Conservation (phyloP, 2,113 vertebrate genomes). For the Enhydra lutris region DNA sequence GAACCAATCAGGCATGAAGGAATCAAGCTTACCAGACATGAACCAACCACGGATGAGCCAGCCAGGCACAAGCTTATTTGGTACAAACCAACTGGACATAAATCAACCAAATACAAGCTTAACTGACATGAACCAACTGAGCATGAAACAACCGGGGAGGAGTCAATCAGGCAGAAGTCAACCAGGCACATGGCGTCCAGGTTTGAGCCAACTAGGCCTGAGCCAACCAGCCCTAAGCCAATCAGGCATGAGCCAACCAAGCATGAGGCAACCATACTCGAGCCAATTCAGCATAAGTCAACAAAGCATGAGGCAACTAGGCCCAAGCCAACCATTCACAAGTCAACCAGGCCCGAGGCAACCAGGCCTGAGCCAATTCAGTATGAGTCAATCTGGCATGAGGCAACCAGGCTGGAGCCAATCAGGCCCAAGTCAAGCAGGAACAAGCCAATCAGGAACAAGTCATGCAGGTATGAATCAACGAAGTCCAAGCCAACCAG, state of each 20-base stretch:
- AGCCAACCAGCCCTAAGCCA: background rate
- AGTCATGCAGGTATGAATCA: background rate
- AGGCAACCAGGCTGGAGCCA: background rate
- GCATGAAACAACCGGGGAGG: background rate
- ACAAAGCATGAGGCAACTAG: background rate
- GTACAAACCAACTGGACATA: background rate
- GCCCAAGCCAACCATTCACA: background rate
- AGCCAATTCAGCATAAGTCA: background rate
- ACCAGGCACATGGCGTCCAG: background rate
- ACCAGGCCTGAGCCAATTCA: background rate
- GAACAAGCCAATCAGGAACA: background rate
- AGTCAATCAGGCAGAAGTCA: background rate
- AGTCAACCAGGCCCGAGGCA: background rate
- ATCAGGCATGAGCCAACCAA: background rate
- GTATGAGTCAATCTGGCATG: background rate
- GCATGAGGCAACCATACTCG: background rate
- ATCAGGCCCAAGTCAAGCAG: background rate
- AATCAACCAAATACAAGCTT: background rate
- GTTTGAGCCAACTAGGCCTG: background rate
- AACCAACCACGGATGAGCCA: background rate
- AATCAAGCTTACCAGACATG: background rate
- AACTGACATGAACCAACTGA: background rate
- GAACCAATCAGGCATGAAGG: background rate
- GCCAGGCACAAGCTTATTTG: background rate
- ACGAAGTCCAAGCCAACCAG: background rate